phyloP scores from a whole-genome alignment of 2,888 invertebrate species.

The Dasypolia templi region DNA sequence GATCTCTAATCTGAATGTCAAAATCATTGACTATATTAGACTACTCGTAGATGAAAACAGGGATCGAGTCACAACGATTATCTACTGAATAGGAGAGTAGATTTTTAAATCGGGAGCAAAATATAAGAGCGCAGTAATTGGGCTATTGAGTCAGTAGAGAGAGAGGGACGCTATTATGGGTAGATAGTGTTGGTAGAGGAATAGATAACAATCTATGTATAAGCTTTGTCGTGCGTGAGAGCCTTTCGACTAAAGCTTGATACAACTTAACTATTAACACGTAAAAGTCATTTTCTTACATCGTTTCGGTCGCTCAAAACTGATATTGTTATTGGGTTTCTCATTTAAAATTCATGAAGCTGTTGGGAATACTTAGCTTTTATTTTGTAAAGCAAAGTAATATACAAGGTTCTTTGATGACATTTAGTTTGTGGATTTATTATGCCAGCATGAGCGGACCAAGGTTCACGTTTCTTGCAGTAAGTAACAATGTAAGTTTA shows the following conservation, averaged over 20 bases:
- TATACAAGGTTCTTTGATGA: neutral
- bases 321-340: neutral
- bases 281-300: neutral
- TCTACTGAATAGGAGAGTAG: neutral
- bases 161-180: constrained; percentile 15
- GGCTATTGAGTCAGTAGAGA: neutral
- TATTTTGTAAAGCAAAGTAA: neutral
- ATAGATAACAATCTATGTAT: constrained; percentile 1
- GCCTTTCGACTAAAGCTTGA: neutral
- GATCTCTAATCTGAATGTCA: constrained; percentile 68
- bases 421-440: neutral
- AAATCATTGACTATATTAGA: constrained; percentile 59
- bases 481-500: neutral
- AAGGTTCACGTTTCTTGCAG: neutral
- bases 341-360: constrained; percentile 9
- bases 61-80: constrained; percentile 26
- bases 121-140: neutral
- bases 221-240: constrained; percentile 12
- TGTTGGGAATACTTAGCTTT: neutral
- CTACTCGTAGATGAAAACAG: constrained; percentile 26
- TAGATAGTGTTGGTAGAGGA: neutral
- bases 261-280: constrained; percentile 4
- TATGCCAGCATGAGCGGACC: neutral
- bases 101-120: neutral
- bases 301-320: neutral